Evolutionary conservation across 2,888 invertebrate species (phyloP), one percentile per base, ranked within the genome.

Genomic region (Apamea epomidion): DNA sequence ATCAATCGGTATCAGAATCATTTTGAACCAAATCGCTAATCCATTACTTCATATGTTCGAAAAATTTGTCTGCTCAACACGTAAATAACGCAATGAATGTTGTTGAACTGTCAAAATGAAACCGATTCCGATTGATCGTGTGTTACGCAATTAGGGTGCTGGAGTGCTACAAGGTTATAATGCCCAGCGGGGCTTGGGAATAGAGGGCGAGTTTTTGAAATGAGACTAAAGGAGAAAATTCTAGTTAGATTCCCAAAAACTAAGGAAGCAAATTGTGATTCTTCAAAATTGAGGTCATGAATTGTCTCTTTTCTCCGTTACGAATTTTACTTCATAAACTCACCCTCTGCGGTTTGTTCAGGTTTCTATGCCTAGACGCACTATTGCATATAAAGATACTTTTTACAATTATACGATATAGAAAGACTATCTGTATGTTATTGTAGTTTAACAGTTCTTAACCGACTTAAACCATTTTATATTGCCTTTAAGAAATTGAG

Each of bases 331-430:
- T 8, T 69, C n/a, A 42, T 69, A 42, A 78, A 69, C 62, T 83
- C 58, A n/a, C 73, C n/a, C n/a, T 29, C 21, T 42, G 37, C 32
- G 3, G 21, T 71, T 71, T 37, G 2, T 16, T 82, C 51, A 21
- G 29, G 6, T 67, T 21, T 25, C 16, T 69, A 54, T 48, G 65
- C 21, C 62, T 75, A 70, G 62, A 14, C 70, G 32, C 69, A 37
- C 25, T 64, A 81, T 16, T 69, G 25, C 37, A 74, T 69, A 25
- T 29, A 60, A 48, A 54, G 10, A 70, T 64, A 48, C 18, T 71
- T 82, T 82, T 54, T 78, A 62, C 25, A 78, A 29, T 45, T 29
- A 68, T n/a, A 72, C 14, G 21, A 51, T 54, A 54, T 29, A 16
- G 4, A 37, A 64, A 37, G 18, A 76, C 45, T 69, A 21, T 25